Conservation (phyloP, 2,888 invertebrate species). For the Drosophila longiperda region DNA sequence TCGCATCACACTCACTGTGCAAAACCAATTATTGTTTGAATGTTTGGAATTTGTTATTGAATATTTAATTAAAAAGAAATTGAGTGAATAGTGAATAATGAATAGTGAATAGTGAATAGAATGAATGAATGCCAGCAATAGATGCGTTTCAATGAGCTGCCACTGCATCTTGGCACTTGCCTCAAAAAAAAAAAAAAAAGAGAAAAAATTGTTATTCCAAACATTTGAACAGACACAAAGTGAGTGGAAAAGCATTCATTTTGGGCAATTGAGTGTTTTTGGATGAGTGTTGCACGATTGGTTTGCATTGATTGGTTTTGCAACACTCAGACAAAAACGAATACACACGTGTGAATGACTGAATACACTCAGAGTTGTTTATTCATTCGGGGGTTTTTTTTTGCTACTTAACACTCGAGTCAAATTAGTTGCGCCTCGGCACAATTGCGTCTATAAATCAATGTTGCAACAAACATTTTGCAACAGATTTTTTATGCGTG, state of each 20-base stretch:
- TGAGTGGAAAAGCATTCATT: too few relatives aligned
- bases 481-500: constrained; percentile 71
- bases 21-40: constrained; percentile 7
- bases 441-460: constrained; percentile 71
- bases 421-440: constrained; percentile 74
- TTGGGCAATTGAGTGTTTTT: too few relatives aligned
- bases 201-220: too few relatives aligned
- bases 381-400: neutral
- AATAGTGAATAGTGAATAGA: neutral
- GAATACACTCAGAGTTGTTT: constrained; percentile 8
- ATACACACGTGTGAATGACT: neutral
- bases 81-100: neutral
- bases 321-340: too few relatives aligned
- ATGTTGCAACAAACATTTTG: constrained; percentile 42
- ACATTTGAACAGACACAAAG: too few relatives aligned
- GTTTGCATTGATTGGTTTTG: too few relatives aligned
- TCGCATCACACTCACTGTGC: constrained; percentile 10
- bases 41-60: constrained; percentile 18
- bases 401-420: constrained; percentile 70
- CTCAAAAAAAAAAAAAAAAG: too few relatives aligned
- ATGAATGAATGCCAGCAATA: neutral
- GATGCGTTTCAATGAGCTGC: neutral
- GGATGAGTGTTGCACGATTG: too few relatives aligned
- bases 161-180: neutral
- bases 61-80: constrained; percentile 19